These are phyloP conservation scores for Camponotus floridanus DNA, from an alignment of 1,140 invertebrate genomes.

Conservation along the genomic window DNA sequence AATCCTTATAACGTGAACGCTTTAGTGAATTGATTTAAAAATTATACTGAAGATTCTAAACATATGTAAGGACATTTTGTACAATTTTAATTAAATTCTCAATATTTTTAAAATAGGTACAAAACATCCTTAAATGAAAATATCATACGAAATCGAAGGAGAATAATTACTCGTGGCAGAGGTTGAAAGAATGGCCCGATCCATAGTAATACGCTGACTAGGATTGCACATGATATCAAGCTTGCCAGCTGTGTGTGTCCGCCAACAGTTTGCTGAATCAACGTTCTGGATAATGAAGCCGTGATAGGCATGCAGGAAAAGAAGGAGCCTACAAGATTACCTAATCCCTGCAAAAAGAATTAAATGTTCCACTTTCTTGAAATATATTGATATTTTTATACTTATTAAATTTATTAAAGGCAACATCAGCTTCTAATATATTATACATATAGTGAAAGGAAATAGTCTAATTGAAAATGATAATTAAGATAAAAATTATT, in stretches of 20 bases:
- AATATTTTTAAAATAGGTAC: no score
- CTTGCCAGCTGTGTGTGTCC: constrained; percentile 93
- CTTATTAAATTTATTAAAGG: background rate
- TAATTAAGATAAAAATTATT: background rate
- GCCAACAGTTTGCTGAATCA: constrained; percentile 94
- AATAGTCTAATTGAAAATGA: background rate
- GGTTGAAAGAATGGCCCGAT: constrained; percentile 94
- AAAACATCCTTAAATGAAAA: no score
- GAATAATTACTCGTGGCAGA: constrained; percentile 90
- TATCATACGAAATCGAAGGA: background rate
- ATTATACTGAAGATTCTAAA: no score
- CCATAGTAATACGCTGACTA: constrained; percentile 93
- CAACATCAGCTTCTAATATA: background rate
- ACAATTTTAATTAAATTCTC: no score
- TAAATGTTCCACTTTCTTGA: constrained; percentile 14
- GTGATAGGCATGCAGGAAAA: constrained; percentile 95
- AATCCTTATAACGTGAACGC: no score
- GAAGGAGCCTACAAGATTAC: constrained; percentile 93
- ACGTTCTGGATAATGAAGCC: constrained; percentile 93
- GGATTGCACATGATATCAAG: constrained; percentile 89
- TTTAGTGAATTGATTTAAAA: no score
- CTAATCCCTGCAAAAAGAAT: constrained; percentile 88
- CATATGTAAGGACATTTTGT: no score
- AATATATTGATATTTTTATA: background rate
- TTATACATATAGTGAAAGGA: background rate